Evolutionary conservation across 1,140 invertebrate species (phyloP).

Genomic region (Brachionus paranguensis): DNA sequence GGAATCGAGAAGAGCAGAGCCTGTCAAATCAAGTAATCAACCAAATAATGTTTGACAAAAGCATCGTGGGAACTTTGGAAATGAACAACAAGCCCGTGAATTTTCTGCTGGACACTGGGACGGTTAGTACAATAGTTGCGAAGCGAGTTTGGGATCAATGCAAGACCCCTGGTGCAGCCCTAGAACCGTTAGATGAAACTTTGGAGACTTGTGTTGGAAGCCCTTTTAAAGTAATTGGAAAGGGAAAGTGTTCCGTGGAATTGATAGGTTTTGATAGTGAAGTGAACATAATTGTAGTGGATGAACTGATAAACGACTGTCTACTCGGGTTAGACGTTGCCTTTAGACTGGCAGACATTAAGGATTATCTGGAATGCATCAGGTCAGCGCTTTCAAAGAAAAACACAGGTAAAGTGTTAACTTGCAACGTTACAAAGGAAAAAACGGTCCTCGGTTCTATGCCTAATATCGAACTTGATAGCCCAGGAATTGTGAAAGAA

Average conservation of each 20-base stretch:
- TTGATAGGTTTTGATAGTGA: neutral
- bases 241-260: neutral
- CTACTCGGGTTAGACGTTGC: neutral
- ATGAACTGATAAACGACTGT: neutral
- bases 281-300: neutral
- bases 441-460: too few species aligned
- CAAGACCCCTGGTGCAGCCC: neutral
- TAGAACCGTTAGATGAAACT: neutral
- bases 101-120: neutral
- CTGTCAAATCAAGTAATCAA: neutral
- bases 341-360: neutral
- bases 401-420: neutral
- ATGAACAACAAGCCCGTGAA: neutral
- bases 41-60: neutral
- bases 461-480: too few species aligned
- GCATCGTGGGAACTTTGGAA: neutral
- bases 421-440: too few species aligned
- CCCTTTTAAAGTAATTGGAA: neutral
- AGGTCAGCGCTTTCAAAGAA: neutral
- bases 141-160: neutral
- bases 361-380: neutral
- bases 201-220: neutral
- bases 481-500: too few species aligned
- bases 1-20: neutral
- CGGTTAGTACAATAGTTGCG: neutral